phyloP scores from a whole-genome alignment of 2,888 invertebrate genomes.

The Aplocera efformata region DNA sequence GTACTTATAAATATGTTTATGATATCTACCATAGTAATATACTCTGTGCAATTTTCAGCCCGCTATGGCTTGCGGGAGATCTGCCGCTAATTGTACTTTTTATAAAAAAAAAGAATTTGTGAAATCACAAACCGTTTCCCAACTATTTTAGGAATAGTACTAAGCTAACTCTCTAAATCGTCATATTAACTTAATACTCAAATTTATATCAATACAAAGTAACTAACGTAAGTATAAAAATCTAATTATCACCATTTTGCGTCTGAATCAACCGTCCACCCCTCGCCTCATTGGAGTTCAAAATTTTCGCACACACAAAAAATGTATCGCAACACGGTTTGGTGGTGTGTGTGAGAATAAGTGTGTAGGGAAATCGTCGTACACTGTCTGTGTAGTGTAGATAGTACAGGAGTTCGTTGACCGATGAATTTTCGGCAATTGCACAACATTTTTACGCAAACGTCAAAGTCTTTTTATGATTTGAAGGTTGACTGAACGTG shows the following conservation, averaged over 20 bases:
- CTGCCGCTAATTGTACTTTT: too few relatives aligned
- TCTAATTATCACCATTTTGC: too few relatives aligned
- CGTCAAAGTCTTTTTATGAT: conserved; percentile 12
- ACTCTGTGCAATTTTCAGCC: too few relatives aligned
- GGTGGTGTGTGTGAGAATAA: conserved; percentile 35
- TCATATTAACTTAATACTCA: too few relatives aligned
- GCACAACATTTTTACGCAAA: conserved; percentile 41
- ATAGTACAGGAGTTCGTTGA: conserved; percentile 41
- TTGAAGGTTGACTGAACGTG: conserved; percentile 19
- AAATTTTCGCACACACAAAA: conserved; percentile 30
- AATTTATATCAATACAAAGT: too few relatives aligned
- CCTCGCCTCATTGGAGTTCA: conserved; percentile 45
- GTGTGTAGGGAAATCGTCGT: conserved; percentile 37
- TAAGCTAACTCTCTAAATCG: too few relatives aligned
- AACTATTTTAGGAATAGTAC: too few relatives aligned
- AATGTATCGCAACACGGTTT: conserved; percentile 25
- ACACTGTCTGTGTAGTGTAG: conserved; percentile 31
- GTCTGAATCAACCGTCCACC: conserved; percentile 17
- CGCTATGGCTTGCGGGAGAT: too few relatives aligned
- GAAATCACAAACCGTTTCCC: too few relatives aligned
- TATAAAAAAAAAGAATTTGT: too few relatives aligned
- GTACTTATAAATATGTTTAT: too few relatives aligned
- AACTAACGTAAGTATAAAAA: neutral
- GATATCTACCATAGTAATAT: too few relatives aligned
- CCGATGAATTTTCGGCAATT: conserved; percentile 55